These are phyloP conservation scores for Nixonia krombeini DNA, from an alignment of 1,140 invertebrate species.

Conservation along the genomic window DNA sequence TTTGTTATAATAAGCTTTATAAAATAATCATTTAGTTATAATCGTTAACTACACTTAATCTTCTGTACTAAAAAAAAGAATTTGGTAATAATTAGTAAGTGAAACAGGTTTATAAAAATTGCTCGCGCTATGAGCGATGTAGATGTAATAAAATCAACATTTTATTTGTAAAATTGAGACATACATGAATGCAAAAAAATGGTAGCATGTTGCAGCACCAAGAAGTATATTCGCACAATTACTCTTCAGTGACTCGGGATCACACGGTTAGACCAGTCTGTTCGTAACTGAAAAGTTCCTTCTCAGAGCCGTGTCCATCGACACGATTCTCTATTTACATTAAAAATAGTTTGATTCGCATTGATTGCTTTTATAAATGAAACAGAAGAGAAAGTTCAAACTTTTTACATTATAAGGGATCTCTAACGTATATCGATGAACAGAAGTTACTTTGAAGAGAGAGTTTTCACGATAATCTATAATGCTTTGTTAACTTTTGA, in stretches of 20 bases:
- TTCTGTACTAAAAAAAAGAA: too few relatives aligned
- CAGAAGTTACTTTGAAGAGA: not conserved
- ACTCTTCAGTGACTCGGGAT: not conserved
- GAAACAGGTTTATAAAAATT: not conserved
- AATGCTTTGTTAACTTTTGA: not conserved
- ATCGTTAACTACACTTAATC: too few relatives aligned
- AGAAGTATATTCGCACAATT: not conserved
- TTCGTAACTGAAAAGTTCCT: not conserved
- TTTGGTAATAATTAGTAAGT: too few relatives aligned
- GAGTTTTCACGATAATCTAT: not conserved
- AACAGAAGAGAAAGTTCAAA: too few relatives aligned
- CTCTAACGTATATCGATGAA: not conserved
- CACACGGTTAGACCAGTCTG: not conserved
- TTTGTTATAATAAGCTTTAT: too few relatives aligned
- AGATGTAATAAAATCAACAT: not conserved
- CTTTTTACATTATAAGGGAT: too few relatives aligned
- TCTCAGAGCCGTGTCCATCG: not conserved
- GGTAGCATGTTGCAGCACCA: not conserved
- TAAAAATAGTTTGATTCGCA: not conserved
- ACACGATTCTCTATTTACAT: not conserved
- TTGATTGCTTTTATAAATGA: not conserved
- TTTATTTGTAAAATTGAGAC: slow-evolving; percentile 5
- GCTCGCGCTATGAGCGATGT: not conserved
- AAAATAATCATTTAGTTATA: too few relatives aligned
- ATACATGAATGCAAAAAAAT: not conserved